Evolutionary conservation across 2,888 invertebrate genomes (phyloP), one percentile per base, ranked within the genome.

Genomic region (Julus scandinavius): DNA sequence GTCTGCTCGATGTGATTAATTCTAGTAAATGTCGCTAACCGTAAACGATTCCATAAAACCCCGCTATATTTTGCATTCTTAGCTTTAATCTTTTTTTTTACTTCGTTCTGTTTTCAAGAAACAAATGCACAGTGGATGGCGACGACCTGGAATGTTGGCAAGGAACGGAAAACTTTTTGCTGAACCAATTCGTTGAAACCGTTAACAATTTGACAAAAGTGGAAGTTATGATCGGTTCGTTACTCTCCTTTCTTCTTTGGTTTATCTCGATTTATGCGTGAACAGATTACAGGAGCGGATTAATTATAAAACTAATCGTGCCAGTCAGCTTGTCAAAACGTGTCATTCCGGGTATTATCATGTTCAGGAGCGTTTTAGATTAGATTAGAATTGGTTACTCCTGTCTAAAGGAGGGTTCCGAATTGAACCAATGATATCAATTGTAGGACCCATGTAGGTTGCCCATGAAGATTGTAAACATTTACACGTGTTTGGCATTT

Each of bases 161-260:
- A n/a, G 63, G 45, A 40, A 87, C 38, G 17, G 87, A 87, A 41
- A 72, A 87, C 58, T 87, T 63, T 72, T n/a, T 63, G 40, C 29
- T 87, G n/a, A 58, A 87, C 41, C 87, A 87, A 41, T 29, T 87
- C 7, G 20, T 87, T 38, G 20, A 87, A 40, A 58, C 72, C 7
- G 41, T 72, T 15, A 87, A 87, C 20, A 72, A 72, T 45, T 72
- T 87, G 41, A 41, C 87, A 15, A n/a, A 41, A 38, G 41, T 87
- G 40, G 87, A 87, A 87, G 7, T 87, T 17, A 87, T 87, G 87
- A 87, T 87, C 38, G 41, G 87, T 87, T 20, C 72, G 72, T 72
- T 54, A 15, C 5, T 29, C 29, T 29, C 29, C 29, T 29, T 54
- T 15, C 3, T 54, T 54, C 6, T 9, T 54, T 54, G 2, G 11